Conservation (phyloP, 2,888 invertebrate species). For the Bugulina stolonifera region DNA sequence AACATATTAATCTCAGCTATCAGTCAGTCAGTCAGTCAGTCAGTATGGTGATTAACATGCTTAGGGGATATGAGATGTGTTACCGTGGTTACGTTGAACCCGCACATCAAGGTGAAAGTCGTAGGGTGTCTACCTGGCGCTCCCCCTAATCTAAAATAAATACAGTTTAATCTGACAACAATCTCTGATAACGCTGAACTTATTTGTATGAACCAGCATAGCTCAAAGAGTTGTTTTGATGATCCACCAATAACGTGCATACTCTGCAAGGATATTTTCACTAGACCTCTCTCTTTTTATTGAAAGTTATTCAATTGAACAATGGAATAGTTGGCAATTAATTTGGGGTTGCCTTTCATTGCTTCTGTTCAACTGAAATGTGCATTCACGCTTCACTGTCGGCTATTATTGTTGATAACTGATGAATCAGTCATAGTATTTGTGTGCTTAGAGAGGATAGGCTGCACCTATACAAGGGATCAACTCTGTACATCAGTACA, state of each 20-base stretch:
- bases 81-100: background rate
- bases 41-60: no score
- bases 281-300: constrained; percentile 22
- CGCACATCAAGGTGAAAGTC: background rate
- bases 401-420: background rate
- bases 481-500: no score
- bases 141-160: background rate
- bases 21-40: no score
- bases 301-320: constrained; percentile 17
- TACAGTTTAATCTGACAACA: background rate
- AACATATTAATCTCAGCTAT: no score
- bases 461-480: background rate
- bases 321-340: constrained; percentile 22
- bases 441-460: background rate
- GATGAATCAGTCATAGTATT: background rate
- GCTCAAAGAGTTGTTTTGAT: background rate
- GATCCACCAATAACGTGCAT: background rate
- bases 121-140: background rate
- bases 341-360: constrained; percentile 14
- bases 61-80: background rate
- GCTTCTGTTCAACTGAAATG: background rate
- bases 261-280: background rate
- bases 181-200: background rate
- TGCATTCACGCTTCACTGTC: background rate
- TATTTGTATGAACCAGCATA: background rate